Base-by-base conservation (phyloP, 2,797 vertebrate genomes). In the Anas acuta region DNA sequence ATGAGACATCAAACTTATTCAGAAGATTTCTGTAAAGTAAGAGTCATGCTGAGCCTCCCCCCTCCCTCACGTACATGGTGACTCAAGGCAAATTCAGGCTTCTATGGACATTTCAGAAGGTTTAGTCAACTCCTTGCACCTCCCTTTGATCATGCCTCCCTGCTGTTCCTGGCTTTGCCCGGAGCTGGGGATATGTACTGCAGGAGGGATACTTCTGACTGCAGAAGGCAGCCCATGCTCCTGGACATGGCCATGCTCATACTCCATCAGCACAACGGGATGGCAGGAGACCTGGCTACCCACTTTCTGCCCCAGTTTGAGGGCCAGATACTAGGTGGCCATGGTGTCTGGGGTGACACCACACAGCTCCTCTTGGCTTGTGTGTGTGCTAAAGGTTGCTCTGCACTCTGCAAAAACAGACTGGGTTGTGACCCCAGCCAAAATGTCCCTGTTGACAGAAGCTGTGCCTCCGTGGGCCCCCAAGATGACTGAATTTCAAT, bases 401-500 rank as follows among this genome's bases (percentile, higher is more conserved):
- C 43, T 75, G 78, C 43, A 26, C 54, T 85, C 56, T 47, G 79
- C 56, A 75, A 37, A 41, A 71, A 13, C 69, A 72, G 16, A 1
- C 33, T 22, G 49, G 5, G 6, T 66, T 64, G 61, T 80, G 84
- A 90, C 72, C 69, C 82, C 77, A 57, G 47, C 81, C 89, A 56
- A 41, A 93, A 72, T 41, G 79, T 89, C 75, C 78, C 84, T 84
- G 89, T 53, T 85, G 69, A 78, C 26, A 13, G 5, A 75, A 89
- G 37, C 82, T 60, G 81, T 47, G 43, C 69, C 75, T 94, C 90
- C 64, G 78, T 4, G n/a, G 69, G 93, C 75, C 91, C 94, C 81
- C 93, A 83, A 95, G 94, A 95, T 78, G 94, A 78, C 96, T 96
- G 96, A 95, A 97, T 97, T 96, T 97, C 96, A 96, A 94, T 95